Conservation (phyloP, 2,888 invertebrate species). For the Cataglyphis livida region DNA sequence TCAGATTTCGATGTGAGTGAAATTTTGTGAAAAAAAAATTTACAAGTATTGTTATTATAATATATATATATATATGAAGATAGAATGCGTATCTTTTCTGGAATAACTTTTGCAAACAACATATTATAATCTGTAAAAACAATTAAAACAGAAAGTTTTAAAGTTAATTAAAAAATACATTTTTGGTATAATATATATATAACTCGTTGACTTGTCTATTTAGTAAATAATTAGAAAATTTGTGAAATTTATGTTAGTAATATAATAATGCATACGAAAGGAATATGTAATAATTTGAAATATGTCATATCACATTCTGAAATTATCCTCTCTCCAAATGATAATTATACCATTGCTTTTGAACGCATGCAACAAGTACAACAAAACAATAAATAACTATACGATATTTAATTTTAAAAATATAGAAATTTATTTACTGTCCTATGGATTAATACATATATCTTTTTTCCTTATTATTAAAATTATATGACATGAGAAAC, state of each 20-base stretch:
- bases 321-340: conserved; percentile 36
- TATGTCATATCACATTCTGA: neutral
- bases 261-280: neutral
- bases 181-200: no score
- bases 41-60: neutral
- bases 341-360: conserved; percentile 33
- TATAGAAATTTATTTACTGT: conserved; percentile 63
- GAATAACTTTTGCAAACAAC: conserved; percentile 5
- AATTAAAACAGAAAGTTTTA: neutral
- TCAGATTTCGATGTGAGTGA: conserved; percentile 15
- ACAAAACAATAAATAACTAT: conserved; percentile 59
- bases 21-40: neutral
- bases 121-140: conserved; percentile 19
- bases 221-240: neutral
- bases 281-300: conserved; percentile 3
- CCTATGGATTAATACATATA: conserved; percentile 6
- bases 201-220: neutral
- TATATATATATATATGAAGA: neutral
- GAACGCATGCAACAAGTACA: conserved; percentile 55
- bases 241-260: neutral
- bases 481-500: conserved; percentile 31
- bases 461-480: conserved; percentile 20
- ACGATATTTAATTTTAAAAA: conserved; percentile 66
- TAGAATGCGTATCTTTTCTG: neutral
- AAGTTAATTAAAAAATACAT: no score